Evolutionary conservation across 2,797 vertebrate genomes (phyloP).

Genomic region (Octomys mimax): DNA sequence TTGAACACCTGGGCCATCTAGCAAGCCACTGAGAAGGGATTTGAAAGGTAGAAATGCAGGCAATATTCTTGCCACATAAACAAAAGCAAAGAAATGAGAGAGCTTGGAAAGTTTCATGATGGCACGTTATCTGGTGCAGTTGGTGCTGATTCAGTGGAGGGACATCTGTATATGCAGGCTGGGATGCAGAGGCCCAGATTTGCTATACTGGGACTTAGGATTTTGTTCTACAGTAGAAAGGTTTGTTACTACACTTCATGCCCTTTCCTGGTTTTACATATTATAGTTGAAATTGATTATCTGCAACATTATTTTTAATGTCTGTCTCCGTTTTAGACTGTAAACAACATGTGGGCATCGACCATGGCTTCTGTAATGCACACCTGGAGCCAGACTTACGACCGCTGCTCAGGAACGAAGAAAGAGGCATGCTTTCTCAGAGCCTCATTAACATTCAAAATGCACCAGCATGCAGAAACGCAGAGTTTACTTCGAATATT

Average conservation of each 20-base stretch:
- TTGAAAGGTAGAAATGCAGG: not conserved
- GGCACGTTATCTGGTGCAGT: not conserved
- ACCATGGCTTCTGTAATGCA: not conserved
- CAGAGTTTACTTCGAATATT: not conserved
- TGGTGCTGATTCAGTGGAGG: not conserved
- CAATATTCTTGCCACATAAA: not conserved
- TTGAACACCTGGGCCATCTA: too few relatives aligned
- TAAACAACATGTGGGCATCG: not conserved
- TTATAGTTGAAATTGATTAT: not conserved
- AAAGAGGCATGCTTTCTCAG: not conserved
- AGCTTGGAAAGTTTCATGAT: not conserved
- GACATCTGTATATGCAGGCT: not conserved
- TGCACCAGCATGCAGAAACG: not conserved
- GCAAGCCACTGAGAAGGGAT: too few relatives aligned
- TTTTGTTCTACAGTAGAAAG: not conserved
- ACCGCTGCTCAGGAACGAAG: not conserved
- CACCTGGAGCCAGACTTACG: not conserved
- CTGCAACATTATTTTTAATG: not conserved
- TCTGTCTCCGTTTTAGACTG: not conserved
- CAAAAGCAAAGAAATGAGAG: not conserved
- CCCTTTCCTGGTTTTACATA: not conserved
- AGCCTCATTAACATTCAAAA: not conserved
- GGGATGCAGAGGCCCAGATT: not conserved
- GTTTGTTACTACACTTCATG: not conserved
- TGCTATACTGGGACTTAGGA: not conserved